Base-by-base conservation (phyloP, 2,113 vertebrate species). In the Nanorana parkeri region DNA sequence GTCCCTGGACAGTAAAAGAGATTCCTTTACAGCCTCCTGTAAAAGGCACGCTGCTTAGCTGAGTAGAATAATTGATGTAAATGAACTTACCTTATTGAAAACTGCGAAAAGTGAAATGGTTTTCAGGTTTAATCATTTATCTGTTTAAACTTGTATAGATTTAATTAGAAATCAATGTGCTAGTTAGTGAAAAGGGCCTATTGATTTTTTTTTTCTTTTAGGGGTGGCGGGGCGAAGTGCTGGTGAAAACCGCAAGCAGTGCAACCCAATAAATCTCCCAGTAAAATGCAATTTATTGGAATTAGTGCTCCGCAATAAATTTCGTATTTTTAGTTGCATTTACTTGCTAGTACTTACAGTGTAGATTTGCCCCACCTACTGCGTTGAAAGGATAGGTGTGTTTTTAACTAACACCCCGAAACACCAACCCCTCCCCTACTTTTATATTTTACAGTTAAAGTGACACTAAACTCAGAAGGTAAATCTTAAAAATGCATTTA, bases 11-110 rank as follows among this genome's bases (percentile, higher is more conserved):
- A 47, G 21, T 24, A 26, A 29, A 13, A 69, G 80, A 75, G 15
- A 24, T 66, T 32, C 80, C 63, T 36, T 19, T 19, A 56, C 69
- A 32, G 80, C 65, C 17, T 36, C 24, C 58, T 29, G 28, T 78
- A 52, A 28, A 63, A 41, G 63, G 15, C 36, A 63, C n/a, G 66
- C 69, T 23, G 80, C 80, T 60, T 58, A 51, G 80, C 69, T 16
- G 61, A 24, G 61, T 32, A 17, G 8, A 28, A 54, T 83, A 75
- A 83, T 83, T 41, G 72, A 75, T 83, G 80, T 76, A 83, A 83
- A 83, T 83, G 80, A 83, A 75, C 80, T 51, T 60, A 56, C 21
- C 71, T 76, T 74, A 81, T 68, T 83, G 80, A 83, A 83, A 76
- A 60, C 73, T 60, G 41, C 68, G 24, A 74, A 83, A 67, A 83